phyloP scores from a whole-genome alignment of 2,888 invertebrate genomes.

The Dastarcus helophoroides region DNA sequence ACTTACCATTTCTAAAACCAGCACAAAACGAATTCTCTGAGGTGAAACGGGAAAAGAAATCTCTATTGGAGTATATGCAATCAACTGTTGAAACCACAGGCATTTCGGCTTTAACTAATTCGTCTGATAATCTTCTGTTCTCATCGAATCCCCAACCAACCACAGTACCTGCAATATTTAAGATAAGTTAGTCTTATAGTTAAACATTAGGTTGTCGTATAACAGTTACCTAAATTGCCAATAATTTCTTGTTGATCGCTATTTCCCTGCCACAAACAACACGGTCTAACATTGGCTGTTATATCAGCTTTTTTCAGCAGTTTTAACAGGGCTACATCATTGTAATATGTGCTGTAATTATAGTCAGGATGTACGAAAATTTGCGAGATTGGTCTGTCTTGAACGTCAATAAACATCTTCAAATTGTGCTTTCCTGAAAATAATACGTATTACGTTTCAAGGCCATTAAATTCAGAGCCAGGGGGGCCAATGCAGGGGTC shows the following conservation, averaged over 20 bases:
- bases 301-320: conserved; percentile 40
- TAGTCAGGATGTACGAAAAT: conserved; percentile 36
- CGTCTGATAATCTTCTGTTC: conserved; percentile 44
- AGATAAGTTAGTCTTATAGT: too few relatives aligned
- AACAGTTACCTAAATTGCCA: conserved; percentile 24
- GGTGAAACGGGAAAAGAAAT: conserved; percentile 48
- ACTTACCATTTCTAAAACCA: conserved; percentile 37
- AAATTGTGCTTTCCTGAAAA: conserved; percentile 27
- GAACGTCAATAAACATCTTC: conserved; percentile 34
- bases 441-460: too few relatives aligned
- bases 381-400: conserved; percentile 34
- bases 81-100: conserved; percentile 47
- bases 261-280: conserved; percentile 44
- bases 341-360: conserved; percentile 30
- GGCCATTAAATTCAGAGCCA: too few relatives aligned
- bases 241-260: conserved; percentile 20
- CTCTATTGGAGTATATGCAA: conserved; percentile 48
- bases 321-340: conserved; percentile 45
- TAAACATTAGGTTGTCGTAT: too few relatives aligned
- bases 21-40: conserved; percentile 44
- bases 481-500: too few relatives aligned
- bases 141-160: too few relatives aligned
- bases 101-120: conserved; percentile 46
- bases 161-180: too few relatives aligned
- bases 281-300: conserved; percentile 42